Percentiles rank a stretch among this genome's conserved stretches.
These are phyloP conservation scores for Pelvicachromis taeniatus DNA, from an alignment of 2,113 vertebrate species.

Conservation along the genomic window DNA sequence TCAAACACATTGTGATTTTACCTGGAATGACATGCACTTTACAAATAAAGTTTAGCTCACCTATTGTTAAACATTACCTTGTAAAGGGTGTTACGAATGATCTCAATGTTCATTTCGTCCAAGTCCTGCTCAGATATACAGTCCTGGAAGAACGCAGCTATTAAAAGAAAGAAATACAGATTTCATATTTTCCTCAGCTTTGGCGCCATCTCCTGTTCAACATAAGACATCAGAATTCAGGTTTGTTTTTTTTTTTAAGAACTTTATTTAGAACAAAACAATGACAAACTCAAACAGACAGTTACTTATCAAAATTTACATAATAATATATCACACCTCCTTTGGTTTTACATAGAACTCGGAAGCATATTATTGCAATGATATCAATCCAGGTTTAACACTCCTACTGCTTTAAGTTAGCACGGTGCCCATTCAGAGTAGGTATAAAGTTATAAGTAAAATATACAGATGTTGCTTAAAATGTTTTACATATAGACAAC, in stretches of 20 bases:
- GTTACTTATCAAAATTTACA: too few relatives aligned
- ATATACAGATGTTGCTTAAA: neutral
- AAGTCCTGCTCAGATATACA: slow-evolving; percentile 98
- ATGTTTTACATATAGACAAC: neutral
- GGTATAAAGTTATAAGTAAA: neutral
- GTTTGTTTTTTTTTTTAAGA: too few relatives aligned
- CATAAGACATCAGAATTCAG: neutral
- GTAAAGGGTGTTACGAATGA: slow-evolving; percentile 96
- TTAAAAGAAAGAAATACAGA: neutral
- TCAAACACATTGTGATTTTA: neutral
- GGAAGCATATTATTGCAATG: too few relatives aligned
- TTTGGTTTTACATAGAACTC: too few relatives aligned
- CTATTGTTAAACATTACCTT: slow-evolving; percentile 76
- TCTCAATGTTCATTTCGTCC: slow-evolving; percentile 99
- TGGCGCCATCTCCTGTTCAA: neutral
- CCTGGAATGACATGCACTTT: neutral
- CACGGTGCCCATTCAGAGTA: neutral
- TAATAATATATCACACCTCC: too few relatives aligned
- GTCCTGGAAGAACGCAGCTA: slow-evolving; percentile 98
- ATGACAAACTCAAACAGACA: too few relatives aligned
- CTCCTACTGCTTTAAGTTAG: neutral
- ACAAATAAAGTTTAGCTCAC: neutral
- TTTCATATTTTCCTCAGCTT: neutral
- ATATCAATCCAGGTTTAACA: neutral
- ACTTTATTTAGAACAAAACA: too few relatives aligned